Base-by-base conservation (phyloP, 1,140 invertebrate species). In the Lethrus apterus region DNA sequence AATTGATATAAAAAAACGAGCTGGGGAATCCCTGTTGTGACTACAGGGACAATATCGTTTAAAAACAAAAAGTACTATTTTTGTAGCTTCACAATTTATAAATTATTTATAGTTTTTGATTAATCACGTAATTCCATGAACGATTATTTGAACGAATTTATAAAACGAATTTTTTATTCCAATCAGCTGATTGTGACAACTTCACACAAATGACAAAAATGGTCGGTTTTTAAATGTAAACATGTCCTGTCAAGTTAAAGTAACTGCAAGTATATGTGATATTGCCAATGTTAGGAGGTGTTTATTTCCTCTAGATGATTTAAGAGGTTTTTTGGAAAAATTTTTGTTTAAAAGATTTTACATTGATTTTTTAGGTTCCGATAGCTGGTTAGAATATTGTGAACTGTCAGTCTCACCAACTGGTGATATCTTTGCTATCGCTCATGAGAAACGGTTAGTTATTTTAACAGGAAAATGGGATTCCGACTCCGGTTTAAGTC, bases 351-450 rank as follows among this genome's bases (percentile, higher is more conserved):
- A 24, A 48, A 38, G 29, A 36, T 50, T 34, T 18, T 29, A 18
- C 19, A 26, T 43, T 34, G 43, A 51, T 17, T 57, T 68, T 66
- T 52, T 60, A 81, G 77, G 77, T 14, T 34, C 48, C 59, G 70
- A 72, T 44, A 73, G 70, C 57, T 89, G 86, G 86, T 63, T 89
- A n/a, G 78, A 82, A 53, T 72, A 77, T 21, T 79, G 83, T 58
- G 62, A 75, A 35, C 67, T 86, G 35, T 79, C 83, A n/a, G 57
- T 84, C n/a, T 86, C 83, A 17, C 81, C 81, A 15, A 79, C 79
- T 43, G 78, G 78, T 30, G 86, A 87, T 61, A 54, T 86, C 23
- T 65, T 90, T 44, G 81, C 76, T 7, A 64, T 90, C 42, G 82
- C 79, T 1, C 72, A 78, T 59, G 74, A 74, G 31, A 75, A 78